Base-by-base conservation (phyloP, 2,797 vertebrate species). In the Rhinatrema bivittatum region DNA sequence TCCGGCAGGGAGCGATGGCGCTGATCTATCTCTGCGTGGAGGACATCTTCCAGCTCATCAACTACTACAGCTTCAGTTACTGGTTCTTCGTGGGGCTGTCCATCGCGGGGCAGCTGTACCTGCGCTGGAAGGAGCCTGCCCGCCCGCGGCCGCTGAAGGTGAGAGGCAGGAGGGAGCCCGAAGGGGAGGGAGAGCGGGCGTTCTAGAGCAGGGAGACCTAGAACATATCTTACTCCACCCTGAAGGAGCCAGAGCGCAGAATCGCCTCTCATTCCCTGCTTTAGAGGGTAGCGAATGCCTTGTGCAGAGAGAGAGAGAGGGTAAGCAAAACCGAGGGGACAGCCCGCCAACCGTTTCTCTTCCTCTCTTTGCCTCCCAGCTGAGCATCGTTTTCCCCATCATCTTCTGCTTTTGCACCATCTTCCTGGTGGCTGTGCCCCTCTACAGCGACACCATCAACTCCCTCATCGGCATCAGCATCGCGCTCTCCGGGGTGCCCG, bases 1-100 rank as follows among this genome's bases (percentile, higher is more conserved):
- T 24, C n/a, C 13, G 9, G 4, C 56, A 86, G 84, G 84, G 82
- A 6, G 27, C 88, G 47, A 94, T 95, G 91, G 86, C 92, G 10
- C 57, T 94, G 21, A 73, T 95, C 33, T 95, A 95, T 56, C 68
- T 95, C 38, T 94, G 91, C 25, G 92, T 95, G 9, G 90, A 94
- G 39, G 92, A 95, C 27, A 87, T 95, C 64, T 95, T 93, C 75
- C 78, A 81, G 61, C 76, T 95, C 28, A 94, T 95, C 48, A 95
- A 95, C 78, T 95, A 94, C 78, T 94, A 94, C 66, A 94, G 92
- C 68, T 95, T 95, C 80, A 94, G 91, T 75, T 93, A 94, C 65
- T 95, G 92, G 92, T 88, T 95, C 68, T 95, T 95, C 19, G 91
- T 95, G 38, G 92, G 92, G 15, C 72, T 95, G 29, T 94, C 91